Evolutionary conservation across 2,113 vertebrate species (phyloP).

Genomic region (Cavia aperea): DNA sequence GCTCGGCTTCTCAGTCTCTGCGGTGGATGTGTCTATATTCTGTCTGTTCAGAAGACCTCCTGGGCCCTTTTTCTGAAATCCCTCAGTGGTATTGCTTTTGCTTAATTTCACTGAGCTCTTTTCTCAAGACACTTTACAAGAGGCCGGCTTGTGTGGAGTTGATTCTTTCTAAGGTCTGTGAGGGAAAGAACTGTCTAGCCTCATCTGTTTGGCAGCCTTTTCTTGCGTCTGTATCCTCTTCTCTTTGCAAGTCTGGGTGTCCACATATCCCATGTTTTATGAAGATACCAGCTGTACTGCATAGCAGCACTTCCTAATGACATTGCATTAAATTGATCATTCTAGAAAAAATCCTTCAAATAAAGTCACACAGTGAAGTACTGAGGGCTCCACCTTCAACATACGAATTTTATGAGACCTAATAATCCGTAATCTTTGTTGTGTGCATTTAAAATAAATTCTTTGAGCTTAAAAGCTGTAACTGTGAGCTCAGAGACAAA

Average conservation of each 20-base stretch:
- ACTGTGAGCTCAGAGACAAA: neutral
- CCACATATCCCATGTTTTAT: neutral
- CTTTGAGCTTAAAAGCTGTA: neutral
- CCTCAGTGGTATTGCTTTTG: neutral
- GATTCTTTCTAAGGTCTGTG: neutral
- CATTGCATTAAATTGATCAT: neutral
- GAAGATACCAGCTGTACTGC: neutral
- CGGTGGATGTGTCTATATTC: too few relatives aligned
- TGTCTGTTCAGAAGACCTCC: neutral
- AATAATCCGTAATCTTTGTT: neutral
- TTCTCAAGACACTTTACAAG: neutral
- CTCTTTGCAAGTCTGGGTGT: neutral
- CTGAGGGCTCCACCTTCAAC: neutral
- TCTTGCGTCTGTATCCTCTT: neutral
- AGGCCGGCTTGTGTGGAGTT: neutral
- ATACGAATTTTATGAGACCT: neutral
- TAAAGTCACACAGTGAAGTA: neutral
- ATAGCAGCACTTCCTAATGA: neutral
- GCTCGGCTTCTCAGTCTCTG: fast-evolving
- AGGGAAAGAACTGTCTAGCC: neutral
- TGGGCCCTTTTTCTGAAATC: neutral
- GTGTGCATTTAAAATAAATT: neutral
- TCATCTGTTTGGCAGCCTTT: neutral
- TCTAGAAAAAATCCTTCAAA: neutral
- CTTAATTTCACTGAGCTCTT: neutral